Evolutionary conservation across 2,113 vertebrate species (phyloP).

Genomic region (Dolichotis patagonum): DNA sequence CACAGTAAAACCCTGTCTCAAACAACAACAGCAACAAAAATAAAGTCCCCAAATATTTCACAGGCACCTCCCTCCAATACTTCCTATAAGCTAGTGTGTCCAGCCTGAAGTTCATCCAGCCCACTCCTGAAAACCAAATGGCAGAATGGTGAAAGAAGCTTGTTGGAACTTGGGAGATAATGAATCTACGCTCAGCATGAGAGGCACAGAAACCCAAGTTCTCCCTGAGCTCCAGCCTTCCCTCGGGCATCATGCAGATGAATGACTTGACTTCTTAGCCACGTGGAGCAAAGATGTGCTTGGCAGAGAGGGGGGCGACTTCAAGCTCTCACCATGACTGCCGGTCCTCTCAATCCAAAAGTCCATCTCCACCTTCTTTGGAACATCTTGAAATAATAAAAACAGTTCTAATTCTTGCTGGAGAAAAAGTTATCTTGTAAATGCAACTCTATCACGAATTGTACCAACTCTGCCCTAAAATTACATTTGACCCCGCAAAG

Average conservation of each 20-base stretch:
- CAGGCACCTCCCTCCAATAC: not conserved
- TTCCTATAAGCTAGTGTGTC: not conserved
- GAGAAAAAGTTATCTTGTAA: not conserved
- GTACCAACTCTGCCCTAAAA: constrained; percentile 58
- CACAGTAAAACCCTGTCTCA: not conserved
- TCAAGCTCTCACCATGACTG: constrained; percentile 48
- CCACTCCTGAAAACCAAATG: not conserved
- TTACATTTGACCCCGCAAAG: constrained; percentile 62
- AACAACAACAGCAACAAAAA: not conserved
- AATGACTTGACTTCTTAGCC: not conserved
- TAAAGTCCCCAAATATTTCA: not conserved
- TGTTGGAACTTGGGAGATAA: not conserved
- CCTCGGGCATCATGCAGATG: not conserved
- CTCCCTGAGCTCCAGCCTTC: not conserved
- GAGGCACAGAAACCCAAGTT: not conserved
- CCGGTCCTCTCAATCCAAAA: constrained; percentile 32
- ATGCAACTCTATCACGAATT: constrained; percentile 70
- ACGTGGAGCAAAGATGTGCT: constrained; percentile 43
- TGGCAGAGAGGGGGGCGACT: constrained; percentile 3
- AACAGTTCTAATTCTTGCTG: constrained; percentile 5
- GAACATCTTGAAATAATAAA: constrained; percentile 61
- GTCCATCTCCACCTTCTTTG: constrained; percentile 56
- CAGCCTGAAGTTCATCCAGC: not conserved
- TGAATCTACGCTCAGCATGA: not conserved
- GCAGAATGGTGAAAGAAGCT: not conserved